Evolutionary conservation across 2,113 vertebrate genomes (phyloP).

Genomic region (Meleagris gallopavo): DNA sequence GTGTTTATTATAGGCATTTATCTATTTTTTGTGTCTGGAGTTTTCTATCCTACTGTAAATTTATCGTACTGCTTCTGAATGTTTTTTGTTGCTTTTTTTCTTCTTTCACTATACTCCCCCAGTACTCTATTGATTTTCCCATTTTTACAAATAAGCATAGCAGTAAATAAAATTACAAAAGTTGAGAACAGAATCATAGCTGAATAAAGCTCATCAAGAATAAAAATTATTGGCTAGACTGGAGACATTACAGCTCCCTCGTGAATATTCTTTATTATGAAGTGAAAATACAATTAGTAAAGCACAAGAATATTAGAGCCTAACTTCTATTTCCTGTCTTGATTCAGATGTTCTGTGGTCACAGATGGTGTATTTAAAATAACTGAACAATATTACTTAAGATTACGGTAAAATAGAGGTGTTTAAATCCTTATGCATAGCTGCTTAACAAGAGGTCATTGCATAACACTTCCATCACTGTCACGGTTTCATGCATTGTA

Average conservation of each 20-base stretch:
- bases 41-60: conserved; percentile 52
- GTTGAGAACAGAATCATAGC: conserved; percentile 23
- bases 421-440: neutral
- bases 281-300: conserved; percentile 54
- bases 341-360: neutral
- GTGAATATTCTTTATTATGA: conserved; percentile 24
- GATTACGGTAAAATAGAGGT: neutral
- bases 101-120: conserved; percentile 12
- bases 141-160: conserved; percentile 70
- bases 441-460: neutral
- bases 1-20: conserved; percentile 66
- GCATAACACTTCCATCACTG: neutral
- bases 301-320: neutral
- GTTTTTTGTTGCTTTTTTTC: neutral
- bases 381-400: neutral
- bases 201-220: conserved; percentile 62
- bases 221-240: conserved; percentile 31
- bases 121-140: conserved; percentile 63
- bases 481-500: neutral
- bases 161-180: conserved; percentile 66
- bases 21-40: conserved; percentile 67
- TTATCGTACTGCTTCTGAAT: conserved; percentile 9
- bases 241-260: conserved; percentile 40
- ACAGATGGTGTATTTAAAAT: neutral
- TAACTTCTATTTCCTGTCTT: neutral